These are phyloP conservation scores for Microvelia longipes DNA, from an alignment of 1,140 invertebrate genomes.

Conservation along the genomic window DNA sequence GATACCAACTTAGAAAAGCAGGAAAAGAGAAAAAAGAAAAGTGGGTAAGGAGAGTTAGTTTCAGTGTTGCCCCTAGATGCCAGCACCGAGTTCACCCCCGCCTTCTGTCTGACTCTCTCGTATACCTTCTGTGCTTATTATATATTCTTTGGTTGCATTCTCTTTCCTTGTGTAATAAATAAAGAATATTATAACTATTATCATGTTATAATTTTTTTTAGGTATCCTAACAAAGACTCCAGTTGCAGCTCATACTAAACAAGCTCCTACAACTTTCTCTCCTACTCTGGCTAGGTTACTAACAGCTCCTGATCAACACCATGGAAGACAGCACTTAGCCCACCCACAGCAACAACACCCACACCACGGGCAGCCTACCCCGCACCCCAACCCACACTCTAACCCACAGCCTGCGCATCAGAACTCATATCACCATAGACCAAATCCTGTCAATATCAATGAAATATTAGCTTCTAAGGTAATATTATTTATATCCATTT, in stretches of 20 bases:
- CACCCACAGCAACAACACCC: not conserved
- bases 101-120: too few species aligned
- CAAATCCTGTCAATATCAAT: not conserved
- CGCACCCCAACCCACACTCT: conserved; percentile 44
- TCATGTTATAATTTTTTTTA: conserved; percentile 51
- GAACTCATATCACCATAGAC: not conserved
- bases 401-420: not conserved
- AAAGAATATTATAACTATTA: too few species aligned
- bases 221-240: conserved; percentile 49
- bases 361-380: conserved; percentile 30
- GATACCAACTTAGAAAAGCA: too few species aligned
- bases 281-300: conserved; percentile 60
- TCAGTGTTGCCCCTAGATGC: too few species aligned
- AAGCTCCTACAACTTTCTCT: conserved; percentile 42
- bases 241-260: conserved; percentile 4
- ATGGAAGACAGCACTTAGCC: conserved; percentile 6
- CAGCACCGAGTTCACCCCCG: too few species aligned
- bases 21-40: too few species aligned
- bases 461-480: conserved; percentile 9
- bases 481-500: not conserved
- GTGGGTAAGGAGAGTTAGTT: too few species aligned
- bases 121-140: too few species aligned
- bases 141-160: too few species aligned
- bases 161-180: too few species aligned
- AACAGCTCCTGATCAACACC: conserved; percentile 43